These are phyloP conservation scores for Anastrepha obliqua DNA, from an alignment of 1,140 invertebrate genomes.

Conservation along the genomic window DNA sequence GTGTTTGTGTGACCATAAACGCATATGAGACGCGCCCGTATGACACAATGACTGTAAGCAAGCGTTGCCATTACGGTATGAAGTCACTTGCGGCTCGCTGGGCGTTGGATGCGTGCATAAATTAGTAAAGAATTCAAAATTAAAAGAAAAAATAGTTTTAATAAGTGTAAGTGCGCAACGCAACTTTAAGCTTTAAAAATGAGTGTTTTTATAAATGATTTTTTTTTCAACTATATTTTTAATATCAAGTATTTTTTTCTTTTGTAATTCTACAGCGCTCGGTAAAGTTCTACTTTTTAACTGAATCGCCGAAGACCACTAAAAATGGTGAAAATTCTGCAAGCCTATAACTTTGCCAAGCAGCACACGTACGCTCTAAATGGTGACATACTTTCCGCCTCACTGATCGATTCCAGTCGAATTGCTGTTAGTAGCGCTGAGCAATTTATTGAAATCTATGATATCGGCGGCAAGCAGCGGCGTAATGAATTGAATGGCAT, in stretches of 20 bases:
- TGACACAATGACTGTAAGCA: not conserved
- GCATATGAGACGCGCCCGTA: constrained; percentile 24
- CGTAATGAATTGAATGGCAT: constrained; percentile 32
- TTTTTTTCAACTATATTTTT: not conserved
- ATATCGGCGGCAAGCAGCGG: constrained; percentile 66
- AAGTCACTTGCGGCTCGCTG: not conserved
- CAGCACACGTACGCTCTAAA: constrained; percentile 70
- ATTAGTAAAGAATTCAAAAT: not conserved
- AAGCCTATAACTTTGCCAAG: constrained; percentile 71
- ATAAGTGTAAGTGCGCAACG: not conserved
- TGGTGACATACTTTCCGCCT: constrained; percentile 70
- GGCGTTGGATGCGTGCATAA: constrained; percentile 12
- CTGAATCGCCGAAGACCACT: not conserved
- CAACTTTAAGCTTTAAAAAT: not conserved
- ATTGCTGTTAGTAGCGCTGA: constrained; percentile 72
- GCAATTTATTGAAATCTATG: constrained; percentile 72
- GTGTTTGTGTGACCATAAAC: not conserved
- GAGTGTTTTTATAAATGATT: not conserved
- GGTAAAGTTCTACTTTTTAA: not conserved
- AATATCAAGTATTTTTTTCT: no score
- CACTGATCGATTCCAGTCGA: constrained; percentile 67
- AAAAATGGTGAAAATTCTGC: constrained; percentile 71
- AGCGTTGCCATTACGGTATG: not conserved
- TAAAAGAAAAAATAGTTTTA: not conserved
- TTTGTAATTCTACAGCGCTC: not conserved